These are phyloP conservation scores for Gymnarchus niloticus DNA, from an alignment of 2,113 vertebrate genomes.

Conservation along the genomic window DNA sequence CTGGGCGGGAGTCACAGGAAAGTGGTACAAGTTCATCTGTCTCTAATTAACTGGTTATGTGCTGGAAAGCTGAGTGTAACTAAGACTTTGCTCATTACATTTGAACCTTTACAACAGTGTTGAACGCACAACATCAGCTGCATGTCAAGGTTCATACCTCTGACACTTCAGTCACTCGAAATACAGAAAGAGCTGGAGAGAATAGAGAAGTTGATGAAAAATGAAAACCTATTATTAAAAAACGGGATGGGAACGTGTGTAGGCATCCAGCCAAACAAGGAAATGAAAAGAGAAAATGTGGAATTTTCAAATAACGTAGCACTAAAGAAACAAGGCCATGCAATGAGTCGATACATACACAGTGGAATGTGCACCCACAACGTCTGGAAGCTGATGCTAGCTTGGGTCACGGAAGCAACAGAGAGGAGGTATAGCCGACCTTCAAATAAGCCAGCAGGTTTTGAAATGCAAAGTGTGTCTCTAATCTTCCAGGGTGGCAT, in stretches of 20 bases:
- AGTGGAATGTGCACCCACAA: not conserved
- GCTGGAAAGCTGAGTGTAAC: not conserved
- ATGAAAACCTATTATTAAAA: not conserved
- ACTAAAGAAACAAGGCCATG: not conserved
- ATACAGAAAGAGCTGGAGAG: not conserved
- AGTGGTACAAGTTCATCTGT: not conserved
- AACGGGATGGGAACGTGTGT: not conserved
- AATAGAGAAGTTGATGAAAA: not conserved
- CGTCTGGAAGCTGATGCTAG: not conserved
- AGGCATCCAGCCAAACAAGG: not conserved
- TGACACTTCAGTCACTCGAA: not conserved
- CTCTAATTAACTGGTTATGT: slow-evolving; percentile 9
- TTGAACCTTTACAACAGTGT: not conserved
- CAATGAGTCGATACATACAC: not conserved
- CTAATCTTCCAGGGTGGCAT: not conserved
- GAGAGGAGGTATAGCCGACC: not conserved
- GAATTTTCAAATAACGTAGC: not conserved
- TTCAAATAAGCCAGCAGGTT: not conserved
- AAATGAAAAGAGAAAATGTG: too few relatives aligned
- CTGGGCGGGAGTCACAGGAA: not conserved
- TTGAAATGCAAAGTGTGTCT: not conserved
- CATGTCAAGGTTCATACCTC: not conserved
- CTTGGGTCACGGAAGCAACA: not conserved
- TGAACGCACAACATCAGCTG: not conserved
- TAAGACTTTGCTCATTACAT: not conserved